phyloP scores from a whole-genome alignment of 2,888 invertebrate genomes.

The Brachycybe producta region DNA sequence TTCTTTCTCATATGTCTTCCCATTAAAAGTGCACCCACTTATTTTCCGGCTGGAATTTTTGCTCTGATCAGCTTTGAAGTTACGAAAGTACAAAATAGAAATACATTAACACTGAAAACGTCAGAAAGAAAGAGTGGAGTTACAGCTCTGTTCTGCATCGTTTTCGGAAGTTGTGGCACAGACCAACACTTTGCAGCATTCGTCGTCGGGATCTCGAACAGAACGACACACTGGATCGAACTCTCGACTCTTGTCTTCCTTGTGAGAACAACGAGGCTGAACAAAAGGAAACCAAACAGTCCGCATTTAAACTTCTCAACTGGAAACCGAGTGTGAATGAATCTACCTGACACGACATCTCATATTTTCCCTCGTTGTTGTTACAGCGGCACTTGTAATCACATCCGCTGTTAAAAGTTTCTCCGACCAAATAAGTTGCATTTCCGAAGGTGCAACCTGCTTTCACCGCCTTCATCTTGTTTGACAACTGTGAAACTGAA shows the following conservation, averaged over 20 bases:
- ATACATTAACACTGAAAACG: too few relatives aligned
- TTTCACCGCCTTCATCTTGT: background rate
- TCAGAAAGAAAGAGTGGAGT: background rate
- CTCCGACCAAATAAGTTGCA: conserved; percentile 29
- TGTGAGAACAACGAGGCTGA: conserved; percentile 21
- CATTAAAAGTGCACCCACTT: conserved; percentile 51
- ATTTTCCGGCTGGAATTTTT: conserved; percentile 28
- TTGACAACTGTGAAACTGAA: too few relatives aligned
- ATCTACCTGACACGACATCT: conserved; percentile 23
- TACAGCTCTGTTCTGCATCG: conserved; percentile 23
- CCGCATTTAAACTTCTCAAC: background rate
- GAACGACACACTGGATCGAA: conserved; percentile 19
- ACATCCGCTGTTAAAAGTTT: conserved; percentile 30
- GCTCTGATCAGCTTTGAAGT: too few relatives aligned
- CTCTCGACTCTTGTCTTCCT: conserved; percentile 7
- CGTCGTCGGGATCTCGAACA: conserved; percentile 22
- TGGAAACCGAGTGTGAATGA: too few relatives aligned
- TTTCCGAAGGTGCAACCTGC: conserved; percentile 30
- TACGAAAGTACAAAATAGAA: too few relatives aligned
- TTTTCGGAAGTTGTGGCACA: conserved; percentile 24
- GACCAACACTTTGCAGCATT: conserved; percentile 22
- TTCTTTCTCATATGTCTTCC: conserved; percentile 56
- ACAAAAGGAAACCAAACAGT: background rate
- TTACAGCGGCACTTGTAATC: conserved; percentile 30
- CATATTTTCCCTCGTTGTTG: conserved; percentile 29